Percentiles rank a stretch among this genome's conserved stretches.
These are phyloP conservation scores for Xenopus laevis DNA, from an alignment of 2,113 vertebrate genomes.

Conservation along the genomic window DNA sequence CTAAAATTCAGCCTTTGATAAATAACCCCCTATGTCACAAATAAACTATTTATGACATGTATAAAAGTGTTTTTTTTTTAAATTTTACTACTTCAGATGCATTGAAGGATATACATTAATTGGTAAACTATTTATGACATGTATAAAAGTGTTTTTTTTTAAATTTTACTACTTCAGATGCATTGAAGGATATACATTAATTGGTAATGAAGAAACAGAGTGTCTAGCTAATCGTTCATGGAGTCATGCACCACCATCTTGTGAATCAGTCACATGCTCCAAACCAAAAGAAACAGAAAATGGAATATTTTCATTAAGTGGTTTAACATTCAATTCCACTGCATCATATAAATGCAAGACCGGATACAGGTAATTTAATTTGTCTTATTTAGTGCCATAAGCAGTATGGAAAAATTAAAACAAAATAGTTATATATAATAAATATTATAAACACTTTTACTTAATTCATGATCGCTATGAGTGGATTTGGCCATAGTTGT, in stretches of 20 bases:
- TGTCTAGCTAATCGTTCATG: slow-evolving; percentile 81
- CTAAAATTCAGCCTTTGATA: too few species aligned
- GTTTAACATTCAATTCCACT: slow-evolving; percentile 77
- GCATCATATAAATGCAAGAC: slow-evolving; percentile 75
- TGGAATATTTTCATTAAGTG: slow-evolving; percentile 69
- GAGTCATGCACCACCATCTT: slow-evolving; percentile 74
- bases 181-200: slow-evolving; percentile 74
- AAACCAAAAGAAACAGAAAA: slow-evolving; percentile 67
- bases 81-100: slow-evolving; percentile 68
- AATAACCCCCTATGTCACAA: too few species aligned
- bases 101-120: slow-evolving; percentile 75
- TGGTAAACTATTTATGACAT: too few species aligned
- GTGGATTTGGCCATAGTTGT: too few species aligned
- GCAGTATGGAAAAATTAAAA: too few species aligned
- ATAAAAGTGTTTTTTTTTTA: slow-evolving; percentile 1
- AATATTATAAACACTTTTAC: too few species aligned
- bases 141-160: neutral
- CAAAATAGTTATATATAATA: too few species aligned
- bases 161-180: slow-evolving; percentile 68
- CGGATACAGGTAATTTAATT: slow-evolving; percentile 84
- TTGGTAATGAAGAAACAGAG: slow-evolving; percentile 74
- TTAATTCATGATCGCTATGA: too few species aligned
- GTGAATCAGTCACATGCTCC: slow-evolving; percentile 80
- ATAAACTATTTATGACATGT: too few species aligned
- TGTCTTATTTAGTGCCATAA: neutral